Conservation (phyloP, 2,113 vertebrate genomes). For the Cryptotis parvus region DNA sequence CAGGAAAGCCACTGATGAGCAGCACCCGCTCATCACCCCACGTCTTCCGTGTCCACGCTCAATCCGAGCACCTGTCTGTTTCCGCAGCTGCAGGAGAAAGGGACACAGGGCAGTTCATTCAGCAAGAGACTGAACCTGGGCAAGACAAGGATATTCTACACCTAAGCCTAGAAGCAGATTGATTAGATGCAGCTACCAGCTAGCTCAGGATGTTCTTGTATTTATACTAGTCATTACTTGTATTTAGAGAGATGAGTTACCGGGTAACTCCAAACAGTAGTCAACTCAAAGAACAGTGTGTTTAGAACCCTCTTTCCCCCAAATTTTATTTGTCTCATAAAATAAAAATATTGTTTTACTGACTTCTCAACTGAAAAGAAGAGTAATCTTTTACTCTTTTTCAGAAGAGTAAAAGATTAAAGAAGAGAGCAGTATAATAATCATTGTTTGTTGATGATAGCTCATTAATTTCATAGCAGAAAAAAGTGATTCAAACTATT, state of each 20-base stretch:
- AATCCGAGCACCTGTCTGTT: slow-evolving; percentile 90
- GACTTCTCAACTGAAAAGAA: slow-evolving; percentile 28
- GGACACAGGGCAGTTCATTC: background rate
- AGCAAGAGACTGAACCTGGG: background rate
- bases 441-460: slow-evolving; percentile 25
- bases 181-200: background rate
- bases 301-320: background rate
- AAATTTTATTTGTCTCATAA: slow-evolving; percentile 28
- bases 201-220: background rate
- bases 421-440: slow-evolving; percentile 3
- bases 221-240: background rate
- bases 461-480: background rate
- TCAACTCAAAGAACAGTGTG: slow-evolving; percentile 31
- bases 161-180: background rate
- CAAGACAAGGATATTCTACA: background rate
- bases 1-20: slow-evolving; percentile 90
- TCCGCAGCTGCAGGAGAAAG: slow-evolving; percentile 86
- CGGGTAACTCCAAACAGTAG: slow-evolving; percentile 3
- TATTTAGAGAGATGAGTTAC: background rate
- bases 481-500: slow-evolving; percentile 24
- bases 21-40: slow-evolving; percentile 82
- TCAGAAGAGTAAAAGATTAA: no score
- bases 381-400: no score
- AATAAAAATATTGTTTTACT: slow-evolving; percentile 48
- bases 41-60: slow-evolving; percentile 80